These are phyloP conservation scores for Gnathonemus echidnorhynchus DNA, from an alignment of 2,113 vertebrate species.

Conservation along the genomic window DNA sequence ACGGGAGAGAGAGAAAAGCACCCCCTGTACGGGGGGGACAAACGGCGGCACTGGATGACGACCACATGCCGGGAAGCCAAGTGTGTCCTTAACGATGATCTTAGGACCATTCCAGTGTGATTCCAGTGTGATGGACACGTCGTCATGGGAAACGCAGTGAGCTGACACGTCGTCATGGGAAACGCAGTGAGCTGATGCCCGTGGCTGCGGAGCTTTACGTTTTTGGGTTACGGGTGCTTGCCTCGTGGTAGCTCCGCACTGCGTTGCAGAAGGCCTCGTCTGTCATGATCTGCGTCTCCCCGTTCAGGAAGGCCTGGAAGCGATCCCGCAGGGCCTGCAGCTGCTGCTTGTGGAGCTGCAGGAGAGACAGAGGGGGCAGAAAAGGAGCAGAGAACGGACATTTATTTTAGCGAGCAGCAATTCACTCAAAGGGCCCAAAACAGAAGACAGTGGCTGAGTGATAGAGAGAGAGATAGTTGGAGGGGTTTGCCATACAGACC, in stretches of 20 bases:
- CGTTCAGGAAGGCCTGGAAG: conserved; percentile 86
- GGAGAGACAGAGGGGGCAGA: conserved; percentile 7
- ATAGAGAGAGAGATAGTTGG: neutral
- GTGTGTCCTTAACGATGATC: neutral
- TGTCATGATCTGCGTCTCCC: conserved; percentile 85
- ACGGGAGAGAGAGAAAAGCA: neutral
- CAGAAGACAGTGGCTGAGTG: neutral
- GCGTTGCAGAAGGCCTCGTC: conserved; percentile 98
- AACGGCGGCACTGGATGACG: neutral
- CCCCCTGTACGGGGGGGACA: neutral
- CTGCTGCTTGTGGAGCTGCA: conserved; percentile 90
- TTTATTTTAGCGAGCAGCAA: neutral
- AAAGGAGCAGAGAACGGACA: neutral
- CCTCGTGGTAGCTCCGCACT: conserved; percentile 89
- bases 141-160: neutral
- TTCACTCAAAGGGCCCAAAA: neutral
- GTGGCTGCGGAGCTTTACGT: too few relatives aligned
- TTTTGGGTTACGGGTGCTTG: conserved; percentile 40
- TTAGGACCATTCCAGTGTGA: neutral
- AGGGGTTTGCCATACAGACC: neutral
- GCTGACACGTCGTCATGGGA: neutral
- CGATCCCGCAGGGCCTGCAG: conserved; percentile 80
- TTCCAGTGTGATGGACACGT: neutral
- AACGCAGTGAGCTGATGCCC: neutral
- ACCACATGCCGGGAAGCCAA: neutral